Base-by-base conservation (phyloP, 1,140 invertebrate species). In the Drosophila ercepeae region DNA sequence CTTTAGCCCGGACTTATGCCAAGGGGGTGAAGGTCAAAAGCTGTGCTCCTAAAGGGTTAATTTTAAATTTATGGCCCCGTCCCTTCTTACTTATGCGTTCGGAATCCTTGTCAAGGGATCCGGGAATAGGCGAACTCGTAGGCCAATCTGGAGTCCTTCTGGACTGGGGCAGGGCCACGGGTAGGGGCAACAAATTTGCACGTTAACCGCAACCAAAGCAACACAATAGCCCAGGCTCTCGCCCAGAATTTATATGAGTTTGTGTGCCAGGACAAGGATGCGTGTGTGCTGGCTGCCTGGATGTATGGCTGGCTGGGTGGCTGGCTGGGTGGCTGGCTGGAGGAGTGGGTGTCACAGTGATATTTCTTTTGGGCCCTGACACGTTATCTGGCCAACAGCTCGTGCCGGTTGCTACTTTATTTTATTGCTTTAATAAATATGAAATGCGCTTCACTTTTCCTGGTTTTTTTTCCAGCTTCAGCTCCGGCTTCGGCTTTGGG, bases 351-450 rank as follows among this genome's bases (percentile, higher is more conserved):
- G 79, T 86, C 79, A 86, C 60, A 45, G 77, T 63, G 73, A 88
- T 88, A 86, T 86, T 74, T 86, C 68, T 88, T 54, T 42, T 42
- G 39, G 48, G 21, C 13, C 44, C 46, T 55, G 59, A 81, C 68
- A 86, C 63, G 82, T 88, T 86, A 86, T 86, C 81, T 79, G 61
- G 60, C 49, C 70, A 58, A 70, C 49, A 53, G 27, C 21, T 27
- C 51, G 63, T 69, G 59, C 60, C 65, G 55, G 42, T 60, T 49
- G 13, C 72, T 81, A 81, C 82, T 86, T 86, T 88, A 82, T 88
- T 88, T 89, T 88, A 88, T 88, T 88, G 78, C 83, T 88, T 88
- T 88, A 88, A 88, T 88, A 88, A 88, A 88, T 88, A 88, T 78
- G 78, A 88, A 88, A 88, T 88, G 83, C 69, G 69, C 61, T 68